Base-by-base conservation (phyloP, 2,113 vertebrate species). In the Oryzias woworae region DNA sequence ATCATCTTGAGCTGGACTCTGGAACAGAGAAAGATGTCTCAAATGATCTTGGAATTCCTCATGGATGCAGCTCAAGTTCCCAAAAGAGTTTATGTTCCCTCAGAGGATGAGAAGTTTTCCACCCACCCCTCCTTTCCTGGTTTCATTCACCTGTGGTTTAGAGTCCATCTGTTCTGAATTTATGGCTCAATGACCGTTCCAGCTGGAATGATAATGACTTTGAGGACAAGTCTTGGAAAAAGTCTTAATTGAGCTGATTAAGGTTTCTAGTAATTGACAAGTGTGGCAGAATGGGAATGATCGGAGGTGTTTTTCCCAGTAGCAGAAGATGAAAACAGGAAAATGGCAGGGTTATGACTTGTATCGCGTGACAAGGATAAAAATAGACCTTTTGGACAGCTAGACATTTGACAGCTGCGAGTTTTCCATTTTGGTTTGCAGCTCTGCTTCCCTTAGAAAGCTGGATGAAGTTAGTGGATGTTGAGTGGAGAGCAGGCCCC, bases 131-230 rank as follows among this genome's bases (percentile, higher is more conserved):
- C 26, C 70, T 45, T 54, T 53, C 51, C 71, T 76, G 71, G 69
- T 67, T 53, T 62, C 58, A 53, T 62, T 92, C 89, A 93, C 92
- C 92, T 92, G 90, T 89, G 91, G 91, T 92, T 91, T 84, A 57
- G 76, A 62, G 63, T 85, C 84, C 91, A 92, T 91, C 86, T 92
- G 92, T 83, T 90, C 73, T 49, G 53, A 83, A 87, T 91, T 89
- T 90, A 92, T 68, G 77, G 76, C 78, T 78, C 23, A 13, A 77
- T 66, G 68, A 66, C 80, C 86, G 80, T 75, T 87, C 67, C 51
- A 36, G 68, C 81, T 86, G 80, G 87, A 91, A 93, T 87, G 83
- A 90, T 90, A 90, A 85, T 91, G 87, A 90, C 87, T 87, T 76
- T 84, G 71, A 89, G 79, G 69, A 88, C 75, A 86, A 81, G 71